Conservation (phyloP, 2,113 vertebrate genomes). For the Sceloporus undulatus region DNA sequence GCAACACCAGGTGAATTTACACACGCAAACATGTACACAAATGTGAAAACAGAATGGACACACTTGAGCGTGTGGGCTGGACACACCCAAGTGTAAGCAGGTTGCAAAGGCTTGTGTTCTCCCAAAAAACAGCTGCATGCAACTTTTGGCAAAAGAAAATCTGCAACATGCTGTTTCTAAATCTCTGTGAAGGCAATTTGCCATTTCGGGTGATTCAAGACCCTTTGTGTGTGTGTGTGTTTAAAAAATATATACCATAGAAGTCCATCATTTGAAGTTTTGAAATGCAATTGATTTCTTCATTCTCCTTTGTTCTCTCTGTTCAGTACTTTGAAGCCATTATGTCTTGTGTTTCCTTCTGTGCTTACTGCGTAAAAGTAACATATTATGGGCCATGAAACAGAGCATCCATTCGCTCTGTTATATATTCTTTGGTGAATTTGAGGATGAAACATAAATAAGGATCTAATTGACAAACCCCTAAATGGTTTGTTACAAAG, state of each 20-base stretch:
- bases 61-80: too few relatives aligned
- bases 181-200: not conserved
- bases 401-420: not conserved
- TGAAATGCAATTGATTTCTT: conserved; percentile 21
- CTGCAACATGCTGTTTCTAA: not conserved
- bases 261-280: not conserved
- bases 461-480: conserved; percentile 51
- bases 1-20: too few relatives aligned
- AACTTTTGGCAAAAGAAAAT: conserved; percentile 3
- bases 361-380: conserved; percentile 14
- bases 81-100: too few relatives aligned
- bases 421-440: conserved; percentile 3
- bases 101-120: too few relatives aligned
- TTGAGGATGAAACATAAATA: conserved; percentile 44
- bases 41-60: too few relatives aligned
- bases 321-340: not conserved
- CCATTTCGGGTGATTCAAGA: not conserved
- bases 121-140: not conserved
- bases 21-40: too few relatives aligned
- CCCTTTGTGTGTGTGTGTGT: not conserved
- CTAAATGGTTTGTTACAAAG: conserved; percentile 38
- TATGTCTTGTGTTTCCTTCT: conserved; percentile 3
- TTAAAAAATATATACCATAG: not conserved
- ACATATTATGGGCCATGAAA: conserved; percentile 3
- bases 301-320: not conserved